phyloP scores from a whole-genome alignment of 2,888 invertebrate genomes.

The Plutella xylostella region DNA sequence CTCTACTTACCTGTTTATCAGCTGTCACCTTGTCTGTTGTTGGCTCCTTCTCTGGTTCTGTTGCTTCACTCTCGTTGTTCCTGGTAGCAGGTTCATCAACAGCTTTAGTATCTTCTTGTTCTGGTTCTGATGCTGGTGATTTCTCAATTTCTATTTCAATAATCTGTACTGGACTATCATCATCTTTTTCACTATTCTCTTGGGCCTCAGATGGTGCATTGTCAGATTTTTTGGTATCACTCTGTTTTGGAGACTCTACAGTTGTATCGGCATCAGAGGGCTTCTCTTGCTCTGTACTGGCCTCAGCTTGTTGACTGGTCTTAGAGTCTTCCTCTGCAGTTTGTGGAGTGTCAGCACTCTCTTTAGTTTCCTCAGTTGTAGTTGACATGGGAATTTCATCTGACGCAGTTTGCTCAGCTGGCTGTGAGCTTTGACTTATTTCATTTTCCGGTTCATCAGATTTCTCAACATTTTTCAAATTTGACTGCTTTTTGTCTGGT shows the following conservation, averaged over 20 bases:
- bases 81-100: slow-evolving; percentile 24
- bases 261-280: slow-evolving; percentile 36
- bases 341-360: slow-evolving; percentile 22
- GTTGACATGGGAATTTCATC: slow-evolving; percentile 33
- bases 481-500: slow-evolving; percentile 25
- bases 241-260: slow-evolving; percentile 20
- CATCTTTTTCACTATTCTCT: not conserved
- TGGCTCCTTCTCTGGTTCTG: slow-evolving; percentile 25
- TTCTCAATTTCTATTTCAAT: not conserved
- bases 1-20: slow-evolving; percentile 52
- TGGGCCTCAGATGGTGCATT: slow-evolving; percentile 3
- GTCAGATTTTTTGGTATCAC: slow-evolving; percentile 4
- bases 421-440: slow-evolving; percentile 30
- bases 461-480: slow-evolving; percentile 18
- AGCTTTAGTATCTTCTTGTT: slow-evolving; percentile 31
- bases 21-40: slow-evolving; percentile 18
- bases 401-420: slow-evolving; percentile 16
- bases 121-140: not conserved
- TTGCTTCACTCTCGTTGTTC: slow-evolving; percentile 21
- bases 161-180: not conserved
- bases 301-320: slow-evolving; percentile 20
- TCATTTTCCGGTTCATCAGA: slow-evolving; percentile 25
- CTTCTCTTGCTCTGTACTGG: slow-evolving; percentile 14
- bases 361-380: slow-evolving; percentile 40
- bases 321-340: slow-evolving; percentile 18